phyloP scores from a whole-genome alignment of 2,888 invertebrate species.

The Leucania comma region DNA sequence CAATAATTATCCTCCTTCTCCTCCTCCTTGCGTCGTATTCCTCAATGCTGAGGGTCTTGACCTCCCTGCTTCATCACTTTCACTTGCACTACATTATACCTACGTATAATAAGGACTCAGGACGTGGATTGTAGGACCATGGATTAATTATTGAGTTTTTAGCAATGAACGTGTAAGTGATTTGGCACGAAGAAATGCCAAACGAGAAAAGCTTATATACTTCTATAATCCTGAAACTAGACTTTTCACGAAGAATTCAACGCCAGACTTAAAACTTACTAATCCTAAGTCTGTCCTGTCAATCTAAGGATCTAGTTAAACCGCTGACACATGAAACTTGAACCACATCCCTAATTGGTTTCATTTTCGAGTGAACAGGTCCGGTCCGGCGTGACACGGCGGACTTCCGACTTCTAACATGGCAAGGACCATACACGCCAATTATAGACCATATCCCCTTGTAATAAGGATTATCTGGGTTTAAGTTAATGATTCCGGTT shows the following conservation, averaged over 20 bases:
- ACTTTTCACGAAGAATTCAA: background rate
- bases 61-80: too few species aligned
- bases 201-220: too few species aligned
- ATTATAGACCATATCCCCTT: constrained; percentile 73
- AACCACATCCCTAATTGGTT: constrained; percentile 86
- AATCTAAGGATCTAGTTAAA: background rate
- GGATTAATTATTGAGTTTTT: too few species aligned
- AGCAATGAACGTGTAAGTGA: too few species aligned
- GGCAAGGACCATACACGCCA: constrained; percentile 68
- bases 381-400: constrained; percentile 79
- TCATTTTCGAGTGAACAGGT: constrained; percentile 89
- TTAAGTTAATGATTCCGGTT: constrained; percentile 40
- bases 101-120: too few species aligned
- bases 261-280: background rate
- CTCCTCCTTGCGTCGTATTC: too few species aligned
- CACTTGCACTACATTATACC: too few species aligned
- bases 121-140: too few species aligned
- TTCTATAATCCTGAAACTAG: background rate
- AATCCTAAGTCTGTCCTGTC: background rate
- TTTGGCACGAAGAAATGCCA: too few species aligned
- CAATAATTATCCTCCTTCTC: too few species aligned
- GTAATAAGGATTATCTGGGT: constrained; percentile 67
- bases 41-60: too few species aligned
- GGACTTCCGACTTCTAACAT: constrained; percentile 80
- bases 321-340: constrained; percentile 66